phyloP scores from a whole-genome alignment of 53 echinoderm and acorn worm species.

The Actinopyga echinites region DNA sequence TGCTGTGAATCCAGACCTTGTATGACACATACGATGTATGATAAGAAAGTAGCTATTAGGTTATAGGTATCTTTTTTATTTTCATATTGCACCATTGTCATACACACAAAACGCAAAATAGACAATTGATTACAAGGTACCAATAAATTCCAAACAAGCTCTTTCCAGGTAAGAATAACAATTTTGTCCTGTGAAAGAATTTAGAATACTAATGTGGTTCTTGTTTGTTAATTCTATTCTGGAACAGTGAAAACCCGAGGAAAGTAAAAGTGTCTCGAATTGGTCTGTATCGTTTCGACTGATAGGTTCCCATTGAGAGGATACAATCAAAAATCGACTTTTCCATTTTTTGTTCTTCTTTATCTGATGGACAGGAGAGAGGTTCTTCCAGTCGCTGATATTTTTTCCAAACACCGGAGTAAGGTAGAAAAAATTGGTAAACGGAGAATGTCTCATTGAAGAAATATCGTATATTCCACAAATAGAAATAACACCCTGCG shows the following conservation, averaged over 20 bases:
- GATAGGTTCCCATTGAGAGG: constrained; percentile 13
- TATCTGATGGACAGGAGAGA: constrained; percentile 3
- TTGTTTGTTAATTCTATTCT: background rate
- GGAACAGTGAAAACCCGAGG: background rate
- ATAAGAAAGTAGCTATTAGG: too few species aligned
- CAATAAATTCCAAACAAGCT: background rate
- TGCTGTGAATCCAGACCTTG: too few species aligned
- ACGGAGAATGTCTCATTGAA: background rate
- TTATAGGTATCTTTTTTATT: too few species aligned
- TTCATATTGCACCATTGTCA: too few species aligned
- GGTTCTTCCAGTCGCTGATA: background rate
- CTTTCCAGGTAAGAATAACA: background rate
- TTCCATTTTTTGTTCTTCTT: background rate
- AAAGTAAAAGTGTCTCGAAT: background rate
- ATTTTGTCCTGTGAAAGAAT: background rate
- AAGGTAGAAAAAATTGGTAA: background rate
- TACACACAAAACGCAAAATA: too few species aligned
- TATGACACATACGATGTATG: too few species aligned
- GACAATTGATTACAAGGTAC: background rate
- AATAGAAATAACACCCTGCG: constrained; percentile 11
- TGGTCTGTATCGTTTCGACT: background rate
- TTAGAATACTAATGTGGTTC: background rate
- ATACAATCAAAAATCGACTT: background rate
- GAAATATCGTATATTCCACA: constrained; percentile 9
- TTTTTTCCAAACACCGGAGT: constrained; percentile 4